A percentile compares a stretch with the other conserved stretches of the same genome.
phyloP scores from a whole-genome alignment of 2,113 vertebrate genomes.

The Larimichthys crocea region DNA sequence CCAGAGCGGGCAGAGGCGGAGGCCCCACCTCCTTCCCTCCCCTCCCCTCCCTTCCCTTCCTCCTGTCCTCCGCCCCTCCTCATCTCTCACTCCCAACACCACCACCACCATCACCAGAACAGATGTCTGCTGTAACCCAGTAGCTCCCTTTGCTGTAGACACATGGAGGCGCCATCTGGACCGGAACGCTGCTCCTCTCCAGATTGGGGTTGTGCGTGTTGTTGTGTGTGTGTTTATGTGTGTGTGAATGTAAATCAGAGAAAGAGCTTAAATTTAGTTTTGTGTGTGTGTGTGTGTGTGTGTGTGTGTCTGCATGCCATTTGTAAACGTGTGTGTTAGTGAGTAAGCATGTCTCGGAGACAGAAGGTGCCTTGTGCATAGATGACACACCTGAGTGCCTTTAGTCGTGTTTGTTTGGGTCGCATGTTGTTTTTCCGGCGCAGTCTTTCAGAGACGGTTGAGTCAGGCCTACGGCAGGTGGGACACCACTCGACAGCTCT shows the following conservation, averaged over 20 bases:
- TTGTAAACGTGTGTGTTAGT: slow-evolving; percentile 47
- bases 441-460: slow-evolving; percentile 41
- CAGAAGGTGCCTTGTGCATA: slow-evolving; percentile 69
- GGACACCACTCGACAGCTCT: slow-evolving; percentile 64
- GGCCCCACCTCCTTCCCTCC: slow-evolving; percentile 25
- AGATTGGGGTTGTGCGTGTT: slow-evolving; percentile 73
- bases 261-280: slow-evolving; percentile 52
- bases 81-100: slow-evolving; percentile 74
- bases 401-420: slow-evolving; percentile 73
- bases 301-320: slow-evolving; percentile 43
- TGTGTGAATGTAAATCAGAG: slow-evolving; percentile 73
- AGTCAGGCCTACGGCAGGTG: slow-evolving; percentile 67
- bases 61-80: slow-evolving; percentile 45
- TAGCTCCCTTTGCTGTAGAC: slow-evolving; percentile 86
- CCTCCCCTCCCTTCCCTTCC: slow-evolving; percentile 9
- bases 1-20: slow-evolving; percentile 67
- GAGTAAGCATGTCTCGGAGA: slow-evolving; percentile 72
- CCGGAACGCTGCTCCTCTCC: slow-evolving; percentile 81
- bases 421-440: slow-evolving; percentile 60
- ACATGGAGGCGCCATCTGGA: slow-evolving; percentile 88
- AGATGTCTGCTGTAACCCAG: slow-evolving; percentile 89
- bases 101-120: slow-evolving; percentile 82
- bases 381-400: slow-evolving; percentile 81
- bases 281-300: slow-evolving; percentile 52
- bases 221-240: slow-evolving; percentile 42